These are phyloP conservation scores for Psilopsiagon aurifrons DNA, from an alignment of 2,113 vertebrate genomes.

Conservation along the genomic window DNA sequence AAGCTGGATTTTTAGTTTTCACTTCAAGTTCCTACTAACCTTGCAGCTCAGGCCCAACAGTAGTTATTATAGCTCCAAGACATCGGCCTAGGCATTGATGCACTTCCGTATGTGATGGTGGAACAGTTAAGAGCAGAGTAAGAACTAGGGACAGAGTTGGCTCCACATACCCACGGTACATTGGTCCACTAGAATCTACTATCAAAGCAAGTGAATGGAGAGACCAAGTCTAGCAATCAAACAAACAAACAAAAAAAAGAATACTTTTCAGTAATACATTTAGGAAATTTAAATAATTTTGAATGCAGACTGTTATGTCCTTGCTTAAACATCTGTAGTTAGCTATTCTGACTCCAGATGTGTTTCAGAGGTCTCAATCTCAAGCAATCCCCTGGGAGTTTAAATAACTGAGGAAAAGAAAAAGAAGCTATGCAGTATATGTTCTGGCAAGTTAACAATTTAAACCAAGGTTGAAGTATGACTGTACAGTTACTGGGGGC, in stretches of 20 bases:
- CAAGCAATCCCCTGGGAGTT: neutral
- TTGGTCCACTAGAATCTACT: conserved; percentile 97
- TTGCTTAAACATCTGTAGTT: neutral
- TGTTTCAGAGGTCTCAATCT: neutral
- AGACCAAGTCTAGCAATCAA: conserved; percentile 89
- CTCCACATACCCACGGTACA: conserved; percentile 98
- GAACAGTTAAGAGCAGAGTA: conserved; percentile 93
- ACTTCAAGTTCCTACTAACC: conserved; percentile 74
- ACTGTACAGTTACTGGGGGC: neutral
- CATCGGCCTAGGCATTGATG: conserved; percentile 98
- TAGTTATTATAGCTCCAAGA: conserved; percentile 96
- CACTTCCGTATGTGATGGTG: conserved; percentile 95
- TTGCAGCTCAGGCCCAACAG: conserved; percentile 95
- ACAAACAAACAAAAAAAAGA: neutral
- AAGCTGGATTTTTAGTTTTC: neutral
- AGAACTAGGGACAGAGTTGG: conserved; percentile 95
- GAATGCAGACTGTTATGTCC: neutral
- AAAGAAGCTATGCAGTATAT: neutral
- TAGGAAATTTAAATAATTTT: neutral
- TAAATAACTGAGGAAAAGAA: neutral
- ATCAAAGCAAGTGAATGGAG: conserved; percentile 97
- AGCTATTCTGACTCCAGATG: neutral
- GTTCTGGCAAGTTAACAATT: neutral
- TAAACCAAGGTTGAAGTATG: neutral
- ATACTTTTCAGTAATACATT: neutral